phyloP scores from a whole-genome alignment of 2,113 vertebrate genomes.

The Clarias gariepinus region DNA sequence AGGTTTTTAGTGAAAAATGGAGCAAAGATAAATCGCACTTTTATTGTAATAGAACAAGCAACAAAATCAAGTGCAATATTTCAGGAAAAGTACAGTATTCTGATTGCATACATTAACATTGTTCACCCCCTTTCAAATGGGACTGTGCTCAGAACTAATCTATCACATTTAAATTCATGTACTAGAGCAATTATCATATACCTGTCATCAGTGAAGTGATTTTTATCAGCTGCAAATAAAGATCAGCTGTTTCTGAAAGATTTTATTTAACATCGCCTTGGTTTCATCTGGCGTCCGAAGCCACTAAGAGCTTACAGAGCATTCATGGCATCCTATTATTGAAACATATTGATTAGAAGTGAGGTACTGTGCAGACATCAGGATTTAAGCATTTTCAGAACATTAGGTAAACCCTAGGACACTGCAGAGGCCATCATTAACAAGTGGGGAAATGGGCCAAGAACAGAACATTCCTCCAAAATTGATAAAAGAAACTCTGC shows the following conservation, averaged over 20 bases:
- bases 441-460: not conserved
- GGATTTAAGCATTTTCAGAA: not conserved
- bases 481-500: not conserved
- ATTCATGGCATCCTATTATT: not conserved
- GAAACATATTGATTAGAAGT: not conserved
- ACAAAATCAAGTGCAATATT: not conserved
- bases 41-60: not conserved
- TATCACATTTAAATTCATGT: not conserved
- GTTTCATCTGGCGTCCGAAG: not conserved
- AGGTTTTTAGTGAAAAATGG: not conserved
- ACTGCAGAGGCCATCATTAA: not conserved
- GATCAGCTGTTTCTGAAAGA: not conserved
- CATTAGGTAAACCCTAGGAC: not conserved
- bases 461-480: not conserved
- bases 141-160: not conserved
- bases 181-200: not conserved
- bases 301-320: not conserved
- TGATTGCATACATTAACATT: not conserved
- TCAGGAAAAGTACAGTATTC: not conserved
- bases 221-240: not conserved
- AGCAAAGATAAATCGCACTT: not conserved
- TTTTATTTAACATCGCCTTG: not conserved
- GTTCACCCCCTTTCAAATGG: not conserved
- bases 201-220: not conserved
- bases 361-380: not conserved